Base-by-base conservation (phyloP, 2,888 invertebrate species). In the Thereva unica region DNA sequence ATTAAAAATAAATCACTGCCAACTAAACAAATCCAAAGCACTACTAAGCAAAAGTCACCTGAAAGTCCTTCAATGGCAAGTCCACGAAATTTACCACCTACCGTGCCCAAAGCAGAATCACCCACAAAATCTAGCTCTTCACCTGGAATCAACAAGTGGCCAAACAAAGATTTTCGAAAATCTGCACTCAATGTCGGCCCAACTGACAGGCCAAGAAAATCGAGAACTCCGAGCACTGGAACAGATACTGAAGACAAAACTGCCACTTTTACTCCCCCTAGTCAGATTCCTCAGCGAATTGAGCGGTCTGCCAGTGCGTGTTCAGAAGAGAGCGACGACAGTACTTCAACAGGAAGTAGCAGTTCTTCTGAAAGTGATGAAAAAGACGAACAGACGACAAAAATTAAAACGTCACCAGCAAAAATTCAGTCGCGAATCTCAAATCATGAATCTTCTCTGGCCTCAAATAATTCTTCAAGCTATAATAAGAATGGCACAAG, bases 161-260 rank as follows among this genome's bases (percentile, higher is more conserved):
- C 86, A 34, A 90, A 90, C 76, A 90, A 90, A 78, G 89, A 89
- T 76, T 89, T 89, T 72, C 82, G 90, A 42, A 90, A 91, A 76
- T 90, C 90, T 0, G 86, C 87, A 0, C 76, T 90, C 9, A 91
- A 90, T 78, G 88, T 89, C 81, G 85, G 83, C 52, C 81, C 83
- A 38, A 78, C 79, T 0, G 81, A 81, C 65, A 74, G 80, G 0
- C 78, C 79, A 0, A 72, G 79, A 1, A 80, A 80, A 67, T 80
- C 78, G 65, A 80, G 78, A 65, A 81, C 82, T 0, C 78, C 81
- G 3, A 80, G 79, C 70, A 78, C 77, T 7, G 77, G 80, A 0
- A 78, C 76, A 0, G 80, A 80, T 42, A 77, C 78, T 0, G 80
- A 80, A 67, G 77, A 76, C 1, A 70, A 74, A 68, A 42, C 66